Evolutionary conservation across 2,797 vertebrate species (phyloP).

Genomic region (Sandelia bainsii): DNA sequence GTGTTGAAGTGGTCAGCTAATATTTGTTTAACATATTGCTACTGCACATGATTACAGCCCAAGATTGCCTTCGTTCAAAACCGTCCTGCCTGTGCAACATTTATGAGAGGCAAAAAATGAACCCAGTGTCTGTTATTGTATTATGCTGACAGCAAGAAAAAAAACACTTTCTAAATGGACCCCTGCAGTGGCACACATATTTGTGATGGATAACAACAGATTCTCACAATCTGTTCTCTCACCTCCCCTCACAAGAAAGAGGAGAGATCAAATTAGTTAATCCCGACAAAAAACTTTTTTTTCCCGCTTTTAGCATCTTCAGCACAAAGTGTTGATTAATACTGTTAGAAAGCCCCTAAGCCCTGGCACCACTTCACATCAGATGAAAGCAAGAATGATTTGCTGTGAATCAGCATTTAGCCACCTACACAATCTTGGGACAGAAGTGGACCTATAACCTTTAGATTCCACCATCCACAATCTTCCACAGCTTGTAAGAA

Average conservation of each 20-base stretch:
- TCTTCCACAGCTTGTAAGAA: constrained; percentile 18
- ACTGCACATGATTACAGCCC: constrained; percentile 4
- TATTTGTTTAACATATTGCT: constrained; percentile 37
- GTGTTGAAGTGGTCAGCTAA: constrained; percentile 11
- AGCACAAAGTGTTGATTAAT: constrained; percentile 79
- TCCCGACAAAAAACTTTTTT: constrained; percentile 50
- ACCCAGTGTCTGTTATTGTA: constrained; percentile 57
- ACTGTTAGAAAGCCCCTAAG: constrained; percentile 59
- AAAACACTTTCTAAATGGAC: constrained; percentile 61
- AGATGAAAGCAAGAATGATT: constrained; percentile 65
- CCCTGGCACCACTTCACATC: constrained; percentile 67
- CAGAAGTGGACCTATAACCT: constrained; percentile 48
- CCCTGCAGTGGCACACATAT: constrained; percentile 62
- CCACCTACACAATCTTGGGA: constrained; percentile 50
- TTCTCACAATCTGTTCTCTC: constrained; percentile 75
- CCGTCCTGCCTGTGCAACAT: constrained; percentile 33
- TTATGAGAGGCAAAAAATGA: constrained; percentile 45
- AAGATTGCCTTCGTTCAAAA: constrained; percentile 31
- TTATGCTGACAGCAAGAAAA: constrained; percentile 65
- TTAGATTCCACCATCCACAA: constrained; percentile 20
- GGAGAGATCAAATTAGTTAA: constrained; percentile 68
- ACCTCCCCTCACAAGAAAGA: constrained; percentile 41
- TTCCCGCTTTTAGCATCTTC: constrained; percentile 60
- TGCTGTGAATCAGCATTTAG: constrained; percentile 72
- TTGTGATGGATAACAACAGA: constrained; percentile 75